Percentiles rank a stretch among this genome's conserved stretches.
phyloP scores from a whole-genome alignment of 2,797 vertebrate species.

The Hoplostethus atlanticus region DNA sequence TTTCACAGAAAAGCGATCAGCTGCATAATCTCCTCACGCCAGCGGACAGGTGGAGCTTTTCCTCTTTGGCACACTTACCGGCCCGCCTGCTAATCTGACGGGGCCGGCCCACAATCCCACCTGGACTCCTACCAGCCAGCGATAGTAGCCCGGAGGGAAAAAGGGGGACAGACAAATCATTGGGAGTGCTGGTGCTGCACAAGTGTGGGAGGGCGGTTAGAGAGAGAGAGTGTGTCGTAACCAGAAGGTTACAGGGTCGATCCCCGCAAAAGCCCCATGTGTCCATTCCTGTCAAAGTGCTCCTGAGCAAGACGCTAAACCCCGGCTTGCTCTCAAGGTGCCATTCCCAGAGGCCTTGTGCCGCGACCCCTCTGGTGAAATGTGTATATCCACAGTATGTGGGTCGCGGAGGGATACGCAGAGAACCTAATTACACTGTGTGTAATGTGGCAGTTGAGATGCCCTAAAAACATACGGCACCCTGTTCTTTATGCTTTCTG shows the following conservation, averaged over 20 bases:
- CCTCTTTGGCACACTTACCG: constrained; percentile 34
- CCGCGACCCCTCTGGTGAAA: too few species aligned
- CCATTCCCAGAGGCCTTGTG: too few species aligned
- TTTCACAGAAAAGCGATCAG: constrained; percentile 16
- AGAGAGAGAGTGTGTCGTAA: too few species aligned
- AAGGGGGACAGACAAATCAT: background rate
- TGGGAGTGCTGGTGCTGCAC: background rate
- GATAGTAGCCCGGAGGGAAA: background rate
- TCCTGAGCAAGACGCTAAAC: too few species aligned
- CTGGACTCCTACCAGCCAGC: constrained; percentile 23
- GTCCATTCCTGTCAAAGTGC: too few species aligned
- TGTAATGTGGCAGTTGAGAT: too few species aligned
- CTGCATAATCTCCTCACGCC: constrained; percentile 12
- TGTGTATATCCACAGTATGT: too few species aligned
- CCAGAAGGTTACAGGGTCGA: too few species aligned
- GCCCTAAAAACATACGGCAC: background rate
- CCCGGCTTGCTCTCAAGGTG: too few species aligned
- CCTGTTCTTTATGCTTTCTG: background rate
- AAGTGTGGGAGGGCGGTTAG: background rate
- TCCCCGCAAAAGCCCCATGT: too few species aligned
- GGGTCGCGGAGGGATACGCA: too few species aligned
- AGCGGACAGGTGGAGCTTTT: constrained; percentile 13
- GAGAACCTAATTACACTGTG: too few species aligned
- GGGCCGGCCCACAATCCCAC: constrained; percentile 30
- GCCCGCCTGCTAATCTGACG: constrained; percentile 51